These are phyloP conservation scores for Pocota personata DNA, from an alignment of 2,888 invertebrate genomes.

Conservation along the genomic window DNA sequence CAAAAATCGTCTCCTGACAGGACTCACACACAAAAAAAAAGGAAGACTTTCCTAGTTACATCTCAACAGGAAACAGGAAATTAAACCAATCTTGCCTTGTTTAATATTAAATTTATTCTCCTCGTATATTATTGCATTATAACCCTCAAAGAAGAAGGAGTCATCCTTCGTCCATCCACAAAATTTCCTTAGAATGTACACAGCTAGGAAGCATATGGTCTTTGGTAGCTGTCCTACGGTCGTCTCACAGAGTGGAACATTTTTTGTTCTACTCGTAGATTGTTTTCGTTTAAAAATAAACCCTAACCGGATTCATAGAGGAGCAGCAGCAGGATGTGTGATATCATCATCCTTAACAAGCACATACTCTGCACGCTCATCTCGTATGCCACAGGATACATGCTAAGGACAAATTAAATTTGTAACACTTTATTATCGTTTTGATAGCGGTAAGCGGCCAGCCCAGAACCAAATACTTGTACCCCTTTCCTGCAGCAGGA, in stretches of 20 bases:
- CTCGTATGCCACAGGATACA: constrained; percentile 59
- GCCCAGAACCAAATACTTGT: constrained; percentile 15
- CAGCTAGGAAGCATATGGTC: constrained; percentile 15
- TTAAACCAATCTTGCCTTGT: constrained; percentile 65
- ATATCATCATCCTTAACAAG: constrained; percentile 20
- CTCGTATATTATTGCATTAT: constrained; percentile 58
- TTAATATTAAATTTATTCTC: constrained; percentile 65
- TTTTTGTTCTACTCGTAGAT: constrained; percentile 29
- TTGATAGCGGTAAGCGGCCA: constrained; percentile 50
- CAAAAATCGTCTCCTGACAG: constrained; percentile 29
- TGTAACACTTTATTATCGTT: constrained; percentile 71
- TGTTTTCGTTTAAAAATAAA: constrained; percentile 53
- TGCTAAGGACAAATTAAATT: constrained; percentile 67
- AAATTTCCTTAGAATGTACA: constrained; percentile 17
- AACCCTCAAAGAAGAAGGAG: constrained; percentile 1
- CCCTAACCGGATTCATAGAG: constrained; percentile 24
- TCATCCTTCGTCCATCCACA: constrained; percentile 8
- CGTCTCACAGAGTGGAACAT: neutral
- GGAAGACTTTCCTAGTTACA: constrained; percentile 7
- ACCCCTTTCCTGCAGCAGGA: constrained; percentile 3
- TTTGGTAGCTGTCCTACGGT: constrained; percentile 7
- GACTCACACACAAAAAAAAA: neutral
- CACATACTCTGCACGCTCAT: constrained; percentile 6
- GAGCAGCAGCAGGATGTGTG: constrained; percentile 27
- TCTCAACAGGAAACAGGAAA: constrained; percentile 57